Evolutionary conservation across 1,140 invertebrate species (phyloP).

Genomic region (Drosophila orosa): DNA sequence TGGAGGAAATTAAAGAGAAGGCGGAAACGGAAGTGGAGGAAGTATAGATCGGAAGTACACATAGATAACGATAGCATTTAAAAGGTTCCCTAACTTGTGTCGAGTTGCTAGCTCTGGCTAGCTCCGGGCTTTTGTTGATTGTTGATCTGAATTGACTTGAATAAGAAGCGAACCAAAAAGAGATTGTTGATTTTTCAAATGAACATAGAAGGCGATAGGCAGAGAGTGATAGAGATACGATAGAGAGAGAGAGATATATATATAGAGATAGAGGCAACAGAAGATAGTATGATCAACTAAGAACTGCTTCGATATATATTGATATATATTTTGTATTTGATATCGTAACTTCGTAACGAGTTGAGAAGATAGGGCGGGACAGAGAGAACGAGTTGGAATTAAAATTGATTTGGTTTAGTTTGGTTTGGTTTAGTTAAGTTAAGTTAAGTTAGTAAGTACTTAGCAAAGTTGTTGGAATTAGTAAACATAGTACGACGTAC

Average conservation of each 20-base stretch:
- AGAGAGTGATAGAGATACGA: slow-evolving; percentile 46
- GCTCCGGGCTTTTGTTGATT: slow-evolving; percentile 34
- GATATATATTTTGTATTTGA: slow-evolving; percentile 43
- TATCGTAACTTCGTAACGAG: slow-evolving; percentile 61
- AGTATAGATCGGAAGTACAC: slow-evolving; percentile 45
- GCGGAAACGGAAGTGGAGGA: slow-evolving; percentile 37
- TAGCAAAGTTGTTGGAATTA: slow-evolving; percentile 76
- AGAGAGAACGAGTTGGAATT: slow-evolving; percentile 61
- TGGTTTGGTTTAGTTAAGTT: slow-evolving; percentile 62
- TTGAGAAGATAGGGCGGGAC: slow-evolving; percentile 62
- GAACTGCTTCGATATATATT: slow-evolving; percentile 72
- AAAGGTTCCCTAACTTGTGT: slow-evolving; percentile 64
- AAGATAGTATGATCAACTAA: slow-evolving; percentile 78
- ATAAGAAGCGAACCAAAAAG: slow-evolving; percentile 62
- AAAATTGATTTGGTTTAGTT: slow-evolving; percentile 53
- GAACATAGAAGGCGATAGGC: slow-evolving; percentile 53
- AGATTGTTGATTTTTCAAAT: slow-evolving; percentile 45
- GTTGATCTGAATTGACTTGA: slow-evolving; percentile 27
- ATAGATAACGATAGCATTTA: slow-evolving; percentile 84
- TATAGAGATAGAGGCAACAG: slow-evolving; percentile 64
- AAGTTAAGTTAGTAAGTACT: slow-evolving; percentile 62
- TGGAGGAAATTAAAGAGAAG: slow-evolving; percentile 40
- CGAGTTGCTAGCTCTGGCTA: slow-evolving; percentile 35
- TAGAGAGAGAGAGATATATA: slow-evolving; percentile 47
- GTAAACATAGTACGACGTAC: slow-evolving; percentile 82